Evolutionary conservation across 1,140 invertebrate species (phyloP).

Genomic region (Leguminivora glycinivorella): DNA sequence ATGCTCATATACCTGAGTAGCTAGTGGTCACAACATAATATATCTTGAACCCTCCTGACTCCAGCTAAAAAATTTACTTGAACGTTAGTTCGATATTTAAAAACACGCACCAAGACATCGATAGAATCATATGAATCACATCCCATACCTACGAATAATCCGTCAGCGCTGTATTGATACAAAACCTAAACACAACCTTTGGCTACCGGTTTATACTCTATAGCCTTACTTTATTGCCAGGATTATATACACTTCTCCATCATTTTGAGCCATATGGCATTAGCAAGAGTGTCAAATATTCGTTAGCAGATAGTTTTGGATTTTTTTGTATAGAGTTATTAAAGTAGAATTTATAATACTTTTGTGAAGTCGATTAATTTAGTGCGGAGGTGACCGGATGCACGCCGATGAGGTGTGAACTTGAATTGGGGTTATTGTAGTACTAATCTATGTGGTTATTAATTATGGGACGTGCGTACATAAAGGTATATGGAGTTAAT

Average conservation of each 20-base stretch:
- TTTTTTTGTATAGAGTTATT: conserved; percentile 56
- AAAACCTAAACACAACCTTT: conserved; percentile 64
- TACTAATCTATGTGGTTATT: conserved; percentile 17
- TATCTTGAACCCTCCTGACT: no score
- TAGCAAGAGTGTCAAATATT: conserved; percentile 34
- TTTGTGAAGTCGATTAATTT: conserved; percentile 54
- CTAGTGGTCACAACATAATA: no score
- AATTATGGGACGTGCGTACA: background rate
- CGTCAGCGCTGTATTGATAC: conserved; percentile 55
- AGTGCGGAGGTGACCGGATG: conserved; percentile 48
- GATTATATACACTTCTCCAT: conserved; percentile 46
- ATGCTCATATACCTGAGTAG: no score
- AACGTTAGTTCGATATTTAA: background rate
- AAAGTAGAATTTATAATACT: conserved; percentile 61
- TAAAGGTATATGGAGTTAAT: background rate
- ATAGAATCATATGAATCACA: background rate
- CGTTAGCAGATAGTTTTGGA: conserved; percentile 26
- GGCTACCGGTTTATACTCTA: conserved; percentile 66
- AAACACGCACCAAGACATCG: background rate
- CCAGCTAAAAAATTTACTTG: no score
- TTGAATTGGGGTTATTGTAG: conserved; percentile 8
- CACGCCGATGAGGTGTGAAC: conserved; percentile 28
- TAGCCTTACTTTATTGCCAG: conserved; percentile 47
- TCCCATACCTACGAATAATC: conserved; percentile 44
- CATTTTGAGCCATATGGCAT: conserved; percentile 30